phyloP scores from a whole-genome alignment of 2,113 vertebrate species.

The Aegotheles bennettii region DNA sequence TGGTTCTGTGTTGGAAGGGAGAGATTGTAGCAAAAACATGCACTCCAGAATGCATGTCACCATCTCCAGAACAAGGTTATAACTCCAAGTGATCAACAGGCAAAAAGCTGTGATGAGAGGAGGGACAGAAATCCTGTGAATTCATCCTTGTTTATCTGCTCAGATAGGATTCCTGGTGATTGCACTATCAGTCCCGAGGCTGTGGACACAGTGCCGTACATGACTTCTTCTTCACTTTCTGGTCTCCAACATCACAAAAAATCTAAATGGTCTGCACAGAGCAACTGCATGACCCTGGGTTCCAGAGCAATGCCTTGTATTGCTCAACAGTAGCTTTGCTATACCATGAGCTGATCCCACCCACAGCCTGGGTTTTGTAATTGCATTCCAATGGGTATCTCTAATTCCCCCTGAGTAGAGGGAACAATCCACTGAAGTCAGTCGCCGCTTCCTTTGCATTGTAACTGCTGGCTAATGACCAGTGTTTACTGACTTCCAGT shows the following conservation, averaged over 20 bases:
- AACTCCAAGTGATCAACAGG: background rate
- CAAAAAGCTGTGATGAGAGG: background rate
- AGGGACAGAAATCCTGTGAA: background rate
- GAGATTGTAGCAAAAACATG: background rate
- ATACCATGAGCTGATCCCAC: background rate
- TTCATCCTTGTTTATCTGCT: background rate
- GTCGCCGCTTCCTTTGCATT: background rate
- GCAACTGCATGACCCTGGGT: background rate
- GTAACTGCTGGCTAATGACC: background rate
- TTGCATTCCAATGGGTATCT: slow-evolving; percentile 28
- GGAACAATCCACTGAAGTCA: background rate
- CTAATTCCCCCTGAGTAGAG: slow-evolving; percentile 46
- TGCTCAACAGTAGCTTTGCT: background rate
- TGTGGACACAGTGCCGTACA: background rate
- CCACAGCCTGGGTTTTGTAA: slow-evolving; percentile 10
- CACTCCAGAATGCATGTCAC: background rate
- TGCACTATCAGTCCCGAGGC: background rate
- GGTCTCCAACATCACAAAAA: background rate
- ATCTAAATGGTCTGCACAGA: background rate
- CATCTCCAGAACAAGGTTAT: background rate
- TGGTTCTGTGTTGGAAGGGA: background rate
- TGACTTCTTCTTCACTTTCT: background rate
- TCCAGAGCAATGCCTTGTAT: background rate
- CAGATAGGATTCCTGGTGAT: background rate
- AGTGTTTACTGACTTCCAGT: background rate